These are phyloP conservation scores for Aquatica leii DNA, from an alignment of 2,888 invertebrate species.

Conservation along the genomic window DNA sequence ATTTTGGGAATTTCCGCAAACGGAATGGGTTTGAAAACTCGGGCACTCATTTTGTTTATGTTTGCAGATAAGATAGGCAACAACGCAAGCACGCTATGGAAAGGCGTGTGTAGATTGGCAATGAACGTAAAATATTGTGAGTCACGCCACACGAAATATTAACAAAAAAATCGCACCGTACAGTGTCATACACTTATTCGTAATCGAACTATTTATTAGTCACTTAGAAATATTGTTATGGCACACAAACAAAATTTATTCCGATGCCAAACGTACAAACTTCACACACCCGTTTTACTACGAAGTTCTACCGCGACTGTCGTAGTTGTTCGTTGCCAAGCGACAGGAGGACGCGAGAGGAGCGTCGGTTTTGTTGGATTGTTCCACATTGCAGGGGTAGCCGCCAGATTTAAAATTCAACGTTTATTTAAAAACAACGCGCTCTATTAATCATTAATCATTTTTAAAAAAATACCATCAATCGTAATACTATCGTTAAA, in stretches of 20 bases:
- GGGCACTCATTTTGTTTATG: slow-evolving; percentile 48
- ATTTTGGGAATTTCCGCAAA: slow-evolving; percentile 45
- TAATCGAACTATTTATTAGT: neutral
- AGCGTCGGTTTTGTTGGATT: slow-evolving; percentile 36
- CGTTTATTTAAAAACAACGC: slow-evolving; percentile 1
- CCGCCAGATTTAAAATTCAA: slow-evolving; percentile 30
- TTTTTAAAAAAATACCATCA: too few species aligned
- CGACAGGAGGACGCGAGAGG: slow-evolving; percentile 32
- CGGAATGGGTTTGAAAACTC: slow-evolving; percentile 49
- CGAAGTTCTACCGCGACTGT: slow-evolving; percentile 31
- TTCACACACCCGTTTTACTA: slow-evolving; percentile 18
- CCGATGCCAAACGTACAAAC: neutral
- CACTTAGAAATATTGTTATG: slow-evolving; percentile 6
- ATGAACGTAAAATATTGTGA: slow-evolving; percentile 21
- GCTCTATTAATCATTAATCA: slow-evolving; percentile 5
- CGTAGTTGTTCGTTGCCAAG: slow-evolving; percentile 34
- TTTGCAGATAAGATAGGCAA: slow-evolving; percentile 38
- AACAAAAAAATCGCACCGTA: neutral
- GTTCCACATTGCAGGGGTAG: slow-evolving; percentile 39
- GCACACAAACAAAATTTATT: slow-evolving; percentile 6
- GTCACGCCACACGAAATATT: slow-evolving; percentile 20
- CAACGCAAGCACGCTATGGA: slow-evolving; percentile 26
- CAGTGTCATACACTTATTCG: neutral
- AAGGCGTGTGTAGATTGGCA: slow-evolving; percentile 30
- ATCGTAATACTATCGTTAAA: too few species aligned